Conservation (phyloP, 2,888 invertebrate genomes). For the Ormyrus labotus region DNA sequence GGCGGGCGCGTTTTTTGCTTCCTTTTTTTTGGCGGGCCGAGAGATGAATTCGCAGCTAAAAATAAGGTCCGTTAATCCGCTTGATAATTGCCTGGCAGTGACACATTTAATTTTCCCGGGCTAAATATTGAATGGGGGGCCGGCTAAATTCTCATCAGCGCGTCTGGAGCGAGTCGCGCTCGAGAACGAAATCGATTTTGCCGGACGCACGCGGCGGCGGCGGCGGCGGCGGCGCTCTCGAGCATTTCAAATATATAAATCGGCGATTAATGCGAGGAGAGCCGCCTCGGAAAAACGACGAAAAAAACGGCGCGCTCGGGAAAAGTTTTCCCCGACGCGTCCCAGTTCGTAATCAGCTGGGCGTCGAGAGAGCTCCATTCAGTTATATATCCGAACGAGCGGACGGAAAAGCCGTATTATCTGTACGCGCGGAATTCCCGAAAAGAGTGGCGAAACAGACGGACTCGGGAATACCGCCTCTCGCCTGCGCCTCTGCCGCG, state of each 20-base stretch:
- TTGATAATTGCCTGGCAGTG: conserved; percentile 37
- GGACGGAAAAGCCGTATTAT: too few relatives aligned
- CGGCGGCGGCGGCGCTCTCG: too few relatives aligned
- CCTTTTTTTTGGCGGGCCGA: background rate
- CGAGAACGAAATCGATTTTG: conserved; percentile 19
- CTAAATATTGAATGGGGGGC: conserved; percentile 33
- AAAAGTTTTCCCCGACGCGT: too few relatives aligned
- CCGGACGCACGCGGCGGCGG: too few relatives aligned
- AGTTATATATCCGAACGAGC: too few relatives aligned
- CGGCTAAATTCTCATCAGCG: conserved; percentile 6
- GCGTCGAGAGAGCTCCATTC: too few relatives aligned
- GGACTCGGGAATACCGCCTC: background rate
- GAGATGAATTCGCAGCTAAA: conserved; percentile 1
- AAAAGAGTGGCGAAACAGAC: background rate
- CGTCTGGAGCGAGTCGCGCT: background rate
- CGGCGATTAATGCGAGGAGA: too few relatives aligned
- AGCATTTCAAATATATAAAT: too few relatives aligned
- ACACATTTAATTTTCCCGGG: conserved; percentile 39
- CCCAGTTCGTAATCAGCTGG: too few relatives aligned
- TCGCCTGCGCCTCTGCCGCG: background rate
- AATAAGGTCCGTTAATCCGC: conserved; percentile 36
- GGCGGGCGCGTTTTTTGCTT: too few relatives aligned
- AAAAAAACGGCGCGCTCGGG: too few relatives aligned
- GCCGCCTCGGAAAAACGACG: too few relatives aligned
- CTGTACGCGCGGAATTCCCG: conserved; percentile 3